Evolutionary conservation across 2,113 vertebrate species (phyloP).

Genomic region (Ptilonorhynchus violaceus): DNA sequence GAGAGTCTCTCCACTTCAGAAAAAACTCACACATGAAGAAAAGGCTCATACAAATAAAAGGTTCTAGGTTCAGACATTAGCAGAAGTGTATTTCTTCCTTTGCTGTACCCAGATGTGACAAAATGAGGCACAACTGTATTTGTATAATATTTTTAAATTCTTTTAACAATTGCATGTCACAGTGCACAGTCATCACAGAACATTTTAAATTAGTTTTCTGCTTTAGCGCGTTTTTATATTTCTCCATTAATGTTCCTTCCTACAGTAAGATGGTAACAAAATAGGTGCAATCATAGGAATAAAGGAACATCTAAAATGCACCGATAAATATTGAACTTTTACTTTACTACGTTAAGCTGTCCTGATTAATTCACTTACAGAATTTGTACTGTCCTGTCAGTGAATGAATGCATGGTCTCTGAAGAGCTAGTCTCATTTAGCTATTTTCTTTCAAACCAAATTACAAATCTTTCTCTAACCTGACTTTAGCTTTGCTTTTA

Average conservation of each 20-base stretch:
- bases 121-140: conserved; percentile 21
- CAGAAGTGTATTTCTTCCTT: not conserved
- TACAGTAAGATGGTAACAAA: not conserved
- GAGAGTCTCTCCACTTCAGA: not conserved
- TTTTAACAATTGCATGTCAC: conserved; percentile 22
- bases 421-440: not conserved
- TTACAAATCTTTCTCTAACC: not conserved
- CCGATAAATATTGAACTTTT: not conserved
- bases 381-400: not conserved
- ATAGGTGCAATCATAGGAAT: not conserved
- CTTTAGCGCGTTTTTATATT: not conserved
- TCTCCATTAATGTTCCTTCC: not conserved
- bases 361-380: not conserved
- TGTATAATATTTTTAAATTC: not conserved
- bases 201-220: conserved; percentile 13
- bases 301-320: not conserved
- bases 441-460: not conserved
- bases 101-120: not conserved
- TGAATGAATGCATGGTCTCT: not conserved
- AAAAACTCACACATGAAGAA: not conserved
- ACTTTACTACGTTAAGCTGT: not conserved
- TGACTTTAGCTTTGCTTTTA: not conserved
- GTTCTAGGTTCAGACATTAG: not conserved
- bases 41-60: not conserved
- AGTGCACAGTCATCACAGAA: conserved; percentile 3